Conservation (phyloP, 2,797 vertebrate genomes). For the Bucorvus abyssinicus region DNA sequence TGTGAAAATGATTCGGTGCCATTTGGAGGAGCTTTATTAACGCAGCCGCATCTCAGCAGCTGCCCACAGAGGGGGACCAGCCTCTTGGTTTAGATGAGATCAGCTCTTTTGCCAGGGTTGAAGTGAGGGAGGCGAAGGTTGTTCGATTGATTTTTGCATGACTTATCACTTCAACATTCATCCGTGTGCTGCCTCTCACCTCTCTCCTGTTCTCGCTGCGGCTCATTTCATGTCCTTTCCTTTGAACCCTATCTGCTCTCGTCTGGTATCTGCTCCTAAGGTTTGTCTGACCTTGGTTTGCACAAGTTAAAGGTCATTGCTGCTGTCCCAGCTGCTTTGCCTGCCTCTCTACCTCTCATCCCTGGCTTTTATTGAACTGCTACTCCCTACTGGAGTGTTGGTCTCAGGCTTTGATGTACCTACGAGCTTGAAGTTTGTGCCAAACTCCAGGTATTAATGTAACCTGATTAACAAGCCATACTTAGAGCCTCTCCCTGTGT, state of each 20-base stretch:
- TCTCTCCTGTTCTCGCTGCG: not conserved
- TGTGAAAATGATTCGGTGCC: not conserved
- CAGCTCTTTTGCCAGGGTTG: not conserved
- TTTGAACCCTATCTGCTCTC: not conserved
- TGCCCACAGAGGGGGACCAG: not conserved
- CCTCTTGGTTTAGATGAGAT: not conserved
- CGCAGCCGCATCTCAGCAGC: not conserved
- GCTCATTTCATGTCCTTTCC: not conserved
- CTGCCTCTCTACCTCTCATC: not conserved
- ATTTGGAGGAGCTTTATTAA: not conserved
- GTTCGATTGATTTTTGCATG: slow-evolving; percentile 22
- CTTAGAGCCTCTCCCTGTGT: not conserved
- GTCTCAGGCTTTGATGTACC: not conserved
- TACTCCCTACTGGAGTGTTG: not conserved
- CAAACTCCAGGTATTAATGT: not conserved
- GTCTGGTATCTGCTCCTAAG: not conserved
- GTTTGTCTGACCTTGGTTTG: not conserved
- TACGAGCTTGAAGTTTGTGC: not conserved
- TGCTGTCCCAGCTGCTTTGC: not conserved
- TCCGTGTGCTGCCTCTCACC: not conserved
- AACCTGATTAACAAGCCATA: not conserved
- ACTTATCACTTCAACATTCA: slow-evolving; percentile 1
- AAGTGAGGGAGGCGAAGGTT: not conserved
- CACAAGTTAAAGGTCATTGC: not conserved
- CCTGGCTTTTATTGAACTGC: not conserved